Evolutionary conservation across 2,797 vertebrate genomes (phyloP), one percentile per base, ranked within the genome.

Genomic region (Myotis findleyi): DNA sequence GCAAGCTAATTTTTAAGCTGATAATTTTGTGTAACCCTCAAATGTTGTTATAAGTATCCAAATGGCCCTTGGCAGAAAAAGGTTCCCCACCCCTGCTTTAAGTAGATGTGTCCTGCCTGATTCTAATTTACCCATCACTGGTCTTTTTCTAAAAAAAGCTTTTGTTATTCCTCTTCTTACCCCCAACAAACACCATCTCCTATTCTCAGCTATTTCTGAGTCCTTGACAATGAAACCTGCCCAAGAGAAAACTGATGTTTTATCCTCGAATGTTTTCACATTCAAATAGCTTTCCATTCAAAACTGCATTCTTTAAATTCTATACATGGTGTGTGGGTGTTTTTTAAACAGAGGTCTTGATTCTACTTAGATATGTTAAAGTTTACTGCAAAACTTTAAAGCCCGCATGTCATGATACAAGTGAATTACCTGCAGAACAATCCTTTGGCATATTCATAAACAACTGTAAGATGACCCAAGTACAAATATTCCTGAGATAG

Each of bases 401-500:
- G 11, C 25, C 33, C 23, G 68, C 66, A 36, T 25, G 2, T 18
- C 36, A 47, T 72, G 62, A 77, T 27, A 44, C 38, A 87, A 87
- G 38, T 82, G 12, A 62, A 87, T 62, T 71, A 33, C 8, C 51
- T 87, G 3, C 1, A 55, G 7, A 94, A 59, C 27, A 72, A 53
- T 41, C 14, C 4, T 69, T 91, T 84, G 27, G 18, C 17, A 85
- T 86, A 81, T 55, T 86, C 41, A 71, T 27, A 85, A 95, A 82
- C 27, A 73, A 47, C 57, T 83, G 5, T 38, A 64, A 88, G 81
- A 79, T 59, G 14, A 55, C 13, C 21, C 64, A 87, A 23, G 23
- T 69, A 51, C 30, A 91, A 89, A 33, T 94, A 73, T 44, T 72
- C 8, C 55, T n/a, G 30, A 93, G 36, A 64, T 69, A 88, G 55